phyloP scores from a whole-genome alignment of 2,797 vertebrate species.

The Miichthys miiuy region DNA sequence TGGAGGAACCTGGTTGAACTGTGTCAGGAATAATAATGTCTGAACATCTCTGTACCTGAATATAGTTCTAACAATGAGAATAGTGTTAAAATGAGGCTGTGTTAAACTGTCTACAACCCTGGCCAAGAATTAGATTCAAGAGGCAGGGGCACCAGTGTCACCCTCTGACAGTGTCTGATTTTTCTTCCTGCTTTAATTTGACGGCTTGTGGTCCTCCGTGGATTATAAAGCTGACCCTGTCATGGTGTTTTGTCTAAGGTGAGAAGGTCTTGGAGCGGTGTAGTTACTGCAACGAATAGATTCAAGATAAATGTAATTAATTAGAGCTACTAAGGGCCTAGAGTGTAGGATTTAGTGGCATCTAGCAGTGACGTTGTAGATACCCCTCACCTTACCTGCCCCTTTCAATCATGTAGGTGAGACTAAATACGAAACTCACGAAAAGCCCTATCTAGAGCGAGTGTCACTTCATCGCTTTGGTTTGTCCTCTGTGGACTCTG shows the following conservation, averaged over 20 bases:
- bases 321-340: not conserved
- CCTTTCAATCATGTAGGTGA: too few species aligned
- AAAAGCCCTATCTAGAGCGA: too few species aligned
- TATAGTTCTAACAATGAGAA: slow-evolving; percentile 50
- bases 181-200: slow-evolving; percentile 44
- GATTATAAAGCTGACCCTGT: slow-evolving; percentile 39
- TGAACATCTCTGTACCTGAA: slow-evolving; percentile 49
- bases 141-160: not conserved
- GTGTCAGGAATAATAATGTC: slow-evolving; percentile 75
- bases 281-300: not conserved
- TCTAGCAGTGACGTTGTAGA: too few species aligned
- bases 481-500: too few species aligned
- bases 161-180: slow-evolving; percentile 20
- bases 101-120: slow-evolving; percentile 55
- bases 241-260: not conserved
- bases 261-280: not conserved
- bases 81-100: slow-evolving; percentile 54
- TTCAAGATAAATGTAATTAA: slow-evolving; percentile 1
- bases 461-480: too few species aligned
- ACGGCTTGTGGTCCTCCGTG: slow-evolving; percentile 20
- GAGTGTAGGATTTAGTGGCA: too few species aligned
- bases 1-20: slow-evolving; percentile 60
- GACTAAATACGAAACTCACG: too few species aligned
- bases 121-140: slow-evolving; percentile 51
- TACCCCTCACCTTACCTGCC: too few species aligned